Percentiles rank a stretch among this genome's conserved stretches.
phyloP scores from a whole-genome alignment of 1,140 invertebrate genomes.

The Drosophila nannoptera region DNA sequence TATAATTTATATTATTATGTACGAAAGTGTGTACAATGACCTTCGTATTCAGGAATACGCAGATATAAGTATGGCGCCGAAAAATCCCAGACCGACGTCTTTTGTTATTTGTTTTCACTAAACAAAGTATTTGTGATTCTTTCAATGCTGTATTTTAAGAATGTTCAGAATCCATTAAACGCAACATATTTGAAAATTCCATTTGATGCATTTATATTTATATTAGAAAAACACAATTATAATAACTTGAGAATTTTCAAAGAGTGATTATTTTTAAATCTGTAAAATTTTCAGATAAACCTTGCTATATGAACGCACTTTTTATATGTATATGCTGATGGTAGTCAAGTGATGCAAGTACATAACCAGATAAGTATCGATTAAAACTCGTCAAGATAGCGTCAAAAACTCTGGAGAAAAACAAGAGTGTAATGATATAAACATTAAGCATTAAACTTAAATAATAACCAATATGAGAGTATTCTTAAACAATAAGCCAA shows the following conservation, averaged over 20 bases:
- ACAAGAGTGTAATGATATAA: too few species aligned
- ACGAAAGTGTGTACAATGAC: conserved; percentile 23
- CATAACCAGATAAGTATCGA: background rate
- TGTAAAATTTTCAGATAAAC: background rate
- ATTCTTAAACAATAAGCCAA: too few species aligned
- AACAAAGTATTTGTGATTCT: conserved; percentile 12
- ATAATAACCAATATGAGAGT: too few species aligned
- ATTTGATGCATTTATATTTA: conserved; percentile 6
- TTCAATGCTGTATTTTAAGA: conserved; percentile 28
- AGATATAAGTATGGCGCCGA: conserved; percentile 45
- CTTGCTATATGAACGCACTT: background rate
- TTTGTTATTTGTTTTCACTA: conserved; percentile 11
- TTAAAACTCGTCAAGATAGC: background rate
- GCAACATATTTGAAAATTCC: conserved; percentile 45
- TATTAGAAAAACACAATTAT: conserved; percentile 4
- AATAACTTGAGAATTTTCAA: background rate
- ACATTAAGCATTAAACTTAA: too few species aligned
- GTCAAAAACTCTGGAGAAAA: background rate
- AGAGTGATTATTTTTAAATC: background rate
- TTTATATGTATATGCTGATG: background rate
- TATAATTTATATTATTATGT: conserved; percentile 10
- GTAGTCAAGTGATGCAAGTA: background rate
- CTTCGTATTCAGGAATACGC: conserved; percentile 45
- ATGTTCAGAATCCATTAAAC: conserved; percentile 48
- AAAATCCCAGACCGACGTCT: conserved; percentile 22